These are phyloP conservation scores for Pollenia griseotomentosa DNA, from an alignment of 2,888 invertebrate species.

Conservation along the genomic window DNA sequence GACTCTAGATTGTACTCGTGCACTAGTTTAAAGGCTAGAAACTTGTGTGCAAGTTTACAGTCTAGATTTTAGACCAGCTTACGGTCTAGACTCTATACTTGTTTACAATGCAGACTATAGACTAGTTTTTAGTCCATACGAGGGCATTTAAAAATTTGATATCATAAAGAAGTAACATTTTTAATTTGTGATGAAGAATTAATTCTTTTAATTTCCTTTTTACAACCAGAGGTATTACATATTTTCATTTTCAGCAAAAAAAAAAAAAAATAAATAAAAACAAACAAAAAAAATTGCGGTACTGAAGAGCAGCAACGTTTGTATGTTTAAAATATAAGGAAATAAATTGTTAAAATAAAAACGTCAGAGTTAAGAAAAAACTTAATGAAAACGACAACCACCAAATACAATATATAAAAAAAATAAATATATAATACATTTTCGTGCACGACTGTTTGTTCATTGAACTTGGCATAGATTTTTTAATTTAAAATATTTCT, in stretches of 20 bases:
- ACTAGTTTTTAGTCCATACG: too few species aligned
- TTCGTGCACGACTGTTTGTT: conserved; percentile 56
- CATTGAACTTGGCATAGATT: conserved; percentile 72
- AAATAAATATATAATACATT: conserved; percentile 9
- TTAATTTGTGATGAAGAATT: background rate
- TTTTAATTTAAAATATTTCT: conserved; percentile 4
- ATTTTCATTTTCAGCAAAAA: background rate
- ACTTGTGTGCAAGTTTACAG: too few species aligned
- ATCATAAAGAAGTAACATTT: background rate
- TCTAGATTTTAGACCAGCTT: too few species aligned
- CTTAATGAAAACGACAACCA: conserved; percentile 10
- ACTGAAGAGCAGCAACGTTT: conserved; percentile 8
- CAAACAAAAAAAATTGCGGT: background rate
- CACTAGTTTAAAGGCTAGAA: too few species aligned
- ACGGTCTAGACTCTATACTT: too few species aligned
- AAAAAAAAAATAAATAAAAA: too few species aligned
- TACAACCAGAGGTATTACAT: background rate
- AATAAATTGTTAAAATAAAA: conserved; percentile 62
- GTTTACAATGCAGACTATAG: too few species aligned
- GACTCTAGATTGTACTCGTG: too few species aligned
- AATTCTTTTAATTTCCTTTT: conserved; percentile 5
- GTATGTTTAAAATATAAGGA: conserved; percentile 34
- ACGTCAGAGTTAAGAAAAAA: conserved; percentile 45
- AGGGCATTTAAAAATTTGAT: background rate
- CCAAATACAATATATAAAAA: conserved; percentile 12